Percentiles rank a stretch among this genome's conserved stretches.
Evolutionary conservation across 2,888 invertebrate genomes (phyloP).

Genomic region (Cephus pulcher): DNA sequence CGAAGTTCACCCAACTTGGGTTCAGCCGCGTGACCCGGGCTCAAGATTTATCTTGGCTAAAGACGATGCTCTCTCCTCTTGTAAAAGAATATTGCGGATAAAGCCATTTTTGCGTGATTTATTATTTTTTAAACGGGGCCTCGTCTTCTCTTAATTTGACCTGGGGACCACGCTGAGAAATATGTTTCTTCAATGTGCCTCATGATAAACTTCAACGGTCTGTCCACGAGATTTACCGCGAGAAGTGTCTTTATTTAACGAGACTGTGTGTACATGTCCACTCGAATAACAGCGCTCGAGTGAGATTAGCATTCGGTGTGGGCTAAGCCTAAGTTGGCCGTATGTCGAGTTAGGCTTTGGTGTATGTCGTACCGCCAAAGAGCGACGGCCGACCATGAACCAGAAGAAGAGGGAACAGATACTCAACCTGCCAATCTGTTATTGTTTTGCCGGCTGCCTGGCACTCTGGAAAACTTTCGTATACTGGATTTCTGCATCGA

Average conservation of each 20-base stretch:
- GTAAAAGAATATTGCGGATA: background rate
- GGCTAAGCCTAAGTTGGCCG: slow-evolving; percentile 4
- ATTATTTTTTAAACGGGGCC: background rate
- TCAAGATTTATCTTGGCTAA: background rate
- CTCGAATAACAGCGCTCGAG: background rate
- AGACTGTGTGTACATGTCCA: background rate
- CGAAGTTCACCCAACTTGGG: background rate
- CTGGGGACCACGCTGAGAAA: background rate
- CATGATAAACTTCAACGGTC: background rate
- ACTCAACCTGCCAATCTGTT: slow-evolving; percentile 4
- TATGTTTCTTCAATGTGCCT: background rate
- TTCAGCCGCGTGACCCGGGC: background rate
- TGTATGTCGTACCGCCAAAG: slow-evolving; percentile 8
- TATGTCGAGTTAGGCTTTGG: background rate
- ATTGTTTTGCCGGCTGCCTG: background rate
- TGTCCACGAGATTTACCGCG: background rate
- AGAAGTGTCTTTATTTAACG: background rate
- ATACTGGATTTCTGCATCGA: background rate
- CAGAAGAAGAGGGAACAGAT: background rate
- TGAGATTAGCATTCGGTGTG: background rate
- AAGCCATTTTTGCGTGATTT: background rate
- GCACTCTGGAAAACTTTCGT: background rate
- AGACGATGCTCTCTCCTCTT: background rate
- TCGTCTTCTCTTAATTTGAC: background rate
- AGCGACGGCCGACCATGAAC: slow-evolving; percentile 13